phyloP scores from a whole-genome alignment of 2,888 invertebrate genomes.

The Julus scandinavius region DNA sequence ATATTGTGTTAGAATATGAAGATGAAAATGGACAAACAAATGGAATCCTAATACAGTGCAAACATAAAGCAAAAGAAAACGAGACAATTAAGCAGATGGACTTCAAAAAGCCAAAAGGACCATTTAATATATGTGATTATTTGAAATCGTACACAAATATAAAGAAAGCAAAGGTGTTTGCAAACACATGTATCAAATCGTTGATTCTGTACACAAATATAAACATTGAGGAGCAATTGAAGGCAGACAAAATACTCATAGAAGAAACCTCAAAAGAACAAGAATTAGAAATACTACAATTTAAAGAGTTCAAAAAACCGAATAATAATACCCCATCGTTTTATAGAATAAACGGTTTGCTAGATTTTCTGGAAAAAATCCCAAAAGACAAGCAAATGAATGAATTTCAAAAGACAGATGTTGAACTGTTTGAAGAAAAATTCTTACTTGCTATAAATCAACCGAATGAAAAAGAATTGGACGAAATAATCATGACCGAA shows the following conservation, averaged over 20 bases:
- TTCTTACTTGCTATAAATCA: background rate
- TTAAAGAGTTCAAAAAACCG: background rate
- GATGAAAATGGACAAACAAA: background rate
- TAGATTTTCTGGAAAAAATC: background rate
- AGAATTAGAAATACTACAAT: background rate
- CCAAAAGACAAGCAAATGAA: background rate
- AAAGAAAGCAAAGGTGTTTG: background rate
- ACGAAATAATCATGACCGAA: conserved; percentile 4
- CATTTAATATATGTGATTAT: background rate
- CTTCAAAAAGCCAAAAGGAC: background rate
- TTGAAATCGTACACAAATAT: background rate
- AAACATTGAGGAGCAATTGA: background rate
- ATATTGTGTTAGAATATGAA: background rate
- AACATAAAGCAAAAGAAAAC: background rate
- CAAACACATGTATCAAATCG: background rate
- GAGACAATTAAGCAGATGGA: background rate
- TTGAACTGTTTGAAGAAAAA: background rate
- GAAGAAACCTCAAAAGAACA: background rate
- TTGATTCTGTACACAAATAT: background rate
- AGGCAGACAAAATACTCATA: background rate
- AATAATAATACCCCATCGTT: background rate
- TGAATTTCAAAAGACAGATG: background rate
- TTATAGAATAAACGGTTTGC: background rate
- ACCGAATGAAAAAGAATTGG: background rate
- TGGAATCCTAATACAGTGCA: background rate